A percentile compares a stretch with the other conserved stretches of the same genome.
phyloP scores from a whole-genome alignment of 1,140 invertebrate species.

The Platorchestia sp. region DNA sequence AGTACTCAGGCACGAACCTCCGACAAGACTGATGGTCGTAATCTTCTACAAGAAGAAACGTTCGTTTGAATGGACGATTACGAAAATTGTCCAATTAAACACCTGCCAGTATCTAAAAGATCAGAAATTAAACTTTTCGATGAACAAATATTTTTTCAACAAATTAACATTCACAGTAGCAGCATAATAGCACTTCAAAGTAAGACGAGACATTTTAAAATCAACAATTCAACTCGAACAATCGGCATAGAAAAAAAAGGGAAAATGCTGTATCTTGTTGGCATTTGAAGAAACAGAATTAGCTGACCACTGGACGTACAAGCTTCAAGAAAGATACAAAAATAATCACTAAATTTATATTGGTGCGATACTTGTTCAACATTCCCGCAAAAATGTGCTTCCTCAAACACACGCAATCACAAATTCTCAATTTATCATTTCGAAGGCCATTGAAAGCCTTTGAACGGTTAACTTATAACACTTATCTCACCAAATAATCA shows the following conservation, averaged over 20 bases:
- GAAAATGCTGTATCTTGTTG: neutral
- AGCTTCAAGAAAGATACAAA: too few relatives aligned
- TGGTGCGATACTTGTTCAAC: too few relatives aligned
- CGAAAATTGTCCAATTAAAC: neutral
- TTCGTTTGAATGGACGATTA: neutral
- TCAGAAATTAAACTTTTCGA: neutral
- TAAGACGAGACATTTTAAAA: neutral
- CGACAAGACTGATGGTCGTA: neutral
- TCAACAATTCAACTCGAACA: neutral
- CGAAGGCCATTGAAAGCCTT: too few relatives aligned
- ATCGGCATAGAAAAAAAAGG: neutral
- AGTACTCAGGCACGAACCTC: neutral
- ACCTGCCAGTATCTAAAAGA: neutral
- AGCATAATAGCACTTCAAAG: neutral
- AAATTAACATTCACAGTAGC: neutral
- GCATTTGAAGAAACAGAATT: neutral
- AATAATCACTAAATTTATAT: too few relatives aligned
- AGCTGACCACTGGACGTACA: too few relatives aligned
- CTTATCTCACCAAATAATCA: too few relatives aligned
- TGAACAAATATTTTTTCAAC: neutral
- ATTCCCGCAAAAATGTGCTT: too few relatives aligned
- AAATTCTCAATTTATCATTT: too few relatives aligned
- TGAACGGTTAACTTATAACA: too few relatives aligned
- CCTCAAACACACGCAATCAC: too few relatives aligned
- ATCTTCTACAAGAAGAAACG: neutral